Conservation (phyloP, 1,140 invertebrate genomes). For the Eueides isabella region DNA sequence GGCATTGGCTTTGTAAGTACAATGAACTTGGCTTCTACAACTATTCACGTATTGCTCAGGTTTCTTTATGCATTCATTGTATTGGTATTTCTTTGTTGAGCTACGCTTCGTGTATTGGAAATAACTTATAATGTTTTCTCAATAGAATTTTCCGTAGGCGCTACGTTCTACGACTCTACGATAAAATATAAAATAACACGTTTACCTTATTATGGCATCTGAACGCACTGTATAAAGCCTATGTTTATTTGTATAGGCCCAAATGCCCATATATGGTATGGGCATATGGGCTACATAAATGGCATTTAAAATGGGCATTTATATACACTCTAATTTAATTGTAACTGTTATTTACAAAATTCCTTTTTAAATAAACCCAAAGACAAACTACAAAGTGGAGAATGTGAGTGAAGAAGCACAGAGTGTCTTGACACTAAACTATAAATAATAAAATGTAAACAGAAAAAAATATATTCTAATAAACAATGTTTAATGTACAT, state of each 20-base stretch:
- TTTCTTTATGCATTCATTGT: background rate
- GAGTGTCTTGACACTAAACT: too few relatives aligned
- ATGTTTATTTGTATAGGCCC: too few relatives aligned
- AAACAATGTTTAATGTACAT: background rate
- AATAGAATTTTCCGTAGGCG: background rate
- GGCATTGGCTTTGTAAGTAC: constrained; percentile 38
- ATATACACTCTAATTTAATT: too few relatives aligned
- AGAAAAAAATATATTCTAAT: too few relatives aligned
- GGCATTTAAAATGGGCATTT: too few relatives aligned
- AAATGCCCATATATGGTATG: too few relatives aligned
- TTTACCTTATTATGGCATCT: background rate
- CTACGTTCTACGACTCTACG: background rate
- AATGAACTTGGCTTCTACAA: constrained; percentile 33
- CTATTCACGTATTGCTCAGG: constrained; percentile 6
- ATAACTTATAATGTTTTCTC: background rate
- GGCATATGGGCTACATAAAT: too few relatives aligned
- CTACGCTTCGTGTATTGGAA: background rate
- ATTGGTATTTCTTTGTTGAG: background rate
- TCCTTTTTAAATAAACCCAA: too few relatives aligned
- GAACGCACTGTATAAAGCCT: background rate
- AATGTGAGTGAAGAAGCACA: too few relatives aligned
- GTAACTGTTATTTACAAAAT: too few relatives aligned
- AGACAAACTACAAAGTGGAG: too few relatives aligned
- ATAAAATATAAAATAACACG: background rate
- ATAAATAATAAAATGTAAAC: too few relatives aligned